A percentile compares a stretch with the other conserved stretches of the same genome.
Evolutionary conservation across 2,888 invertebrate species (phyloP).

Genomic region (Eilema griseolum): DNA sequence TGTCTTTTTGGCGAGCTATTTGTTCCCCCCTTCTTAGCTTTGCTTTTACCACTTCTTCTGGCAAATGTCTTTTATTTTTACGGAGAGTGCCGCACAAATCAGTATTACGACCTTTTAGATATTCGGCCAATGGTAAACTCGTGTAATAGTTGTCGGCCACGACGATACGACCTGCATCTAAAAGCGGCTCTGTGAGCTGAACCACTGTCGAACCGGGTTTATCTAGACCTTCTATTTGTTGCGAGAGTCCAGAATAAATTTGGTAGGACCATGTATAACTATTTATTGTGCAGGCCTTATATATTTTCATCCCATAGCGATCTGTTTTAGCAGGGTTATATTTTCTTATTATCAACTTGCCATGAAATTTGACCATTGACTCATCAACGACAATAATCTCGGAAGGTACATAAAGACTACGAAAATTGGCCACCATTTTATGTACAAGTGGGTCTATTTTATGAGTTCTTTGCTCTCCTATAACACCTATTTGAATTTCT

Average conservation of each 20-base stretch:
- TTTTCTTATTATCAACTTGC: no score
- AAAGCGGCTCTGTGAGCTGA: neutral
- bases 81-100: neutral
- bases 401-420: no score
- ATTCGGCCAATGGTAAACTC: neutral
- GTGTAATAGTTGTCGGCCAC: conserved; percentile 1
- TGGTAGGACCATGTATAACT: neutral
- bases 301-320: neutral
- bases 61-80: neutral
- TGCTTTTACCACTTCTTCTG: neutral
- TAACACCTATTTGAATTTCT: no score
- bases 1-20: neutral
- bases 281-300: neutral
- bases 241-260: neutral
- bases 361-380: no score
- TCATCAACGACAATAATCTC: no score
- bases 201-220: neutral
- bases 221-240: neutral
- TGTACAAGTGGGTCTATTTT: no score
- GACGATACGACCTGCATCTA: neutral
- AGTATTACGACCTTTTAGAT: neutral
- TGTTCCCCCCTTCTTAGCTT: neutral
- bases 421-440: no score
- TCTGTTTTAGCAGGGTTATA: neutral
- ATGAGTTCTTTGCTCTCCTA: no score